Evolutionary conservation across 2,113 vertebrate genomes (phyloP).

Genomic region (Sapajus apella): DNA sequence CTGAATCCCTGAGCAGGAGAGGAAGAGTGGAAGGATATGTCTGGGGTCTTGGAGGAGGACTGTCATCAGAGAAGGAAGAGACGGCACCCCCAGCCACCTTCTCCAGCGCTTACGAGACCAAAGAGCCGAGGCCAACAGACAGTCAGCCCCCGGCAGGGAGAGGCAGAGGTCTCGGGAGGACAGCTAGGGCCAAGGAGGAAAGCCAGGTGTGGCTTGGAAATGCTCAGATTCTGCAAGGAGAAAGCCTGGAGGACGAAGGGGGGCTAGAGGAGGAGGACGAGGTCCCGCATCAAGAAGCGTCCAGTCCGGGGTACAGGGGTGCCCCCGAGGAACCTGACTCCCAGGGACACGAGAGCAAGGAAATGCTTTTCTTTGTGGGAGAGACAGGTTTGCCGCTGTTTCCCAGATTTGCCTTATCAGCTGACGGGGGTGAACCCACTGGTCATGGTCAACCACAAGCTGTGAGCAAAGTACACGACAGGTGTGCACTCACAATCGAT

Average conservation of each 20-base stretch:
- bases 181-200: neutral
- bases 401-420: neutral
- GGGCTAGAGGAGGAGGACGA: neutral
- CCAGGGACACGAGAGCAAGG: neutral
- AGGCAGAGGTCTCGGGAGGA: rapidly evolving
- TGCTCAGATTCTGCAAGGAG: neutral
- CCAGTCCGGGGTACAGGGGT: rapidly evolving
- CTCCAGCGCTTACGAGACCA: neutral
- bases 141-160: neutral
- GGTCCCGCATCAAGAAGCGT: neutral
- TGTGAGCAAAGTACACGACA: slow-evolving; percentile 57
- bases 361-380: neutral
- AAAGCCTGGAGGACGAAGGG: rapidly evolving
- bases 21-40: slow-evolving; percentile 32
- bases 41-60: neutral
- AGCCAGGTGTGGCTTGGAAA: rapidly evolving
- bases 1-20: neutral
- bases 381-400: neutral
- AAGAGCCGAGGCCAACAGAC: rapidly evolving
- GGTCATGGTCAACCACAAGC: neutral
- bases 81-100: neutral
- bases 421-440: neutral
- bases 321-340: neutral
- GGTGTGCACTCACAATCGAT: slow-evolving; percentile 59
- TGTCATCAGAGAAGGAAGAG: neutral